These are phyloP conservation scores for Drosophila nannoptera DNA, from an alignment of 1,140 invertebrate genomes.

Conservation along the genomic window DNA sequence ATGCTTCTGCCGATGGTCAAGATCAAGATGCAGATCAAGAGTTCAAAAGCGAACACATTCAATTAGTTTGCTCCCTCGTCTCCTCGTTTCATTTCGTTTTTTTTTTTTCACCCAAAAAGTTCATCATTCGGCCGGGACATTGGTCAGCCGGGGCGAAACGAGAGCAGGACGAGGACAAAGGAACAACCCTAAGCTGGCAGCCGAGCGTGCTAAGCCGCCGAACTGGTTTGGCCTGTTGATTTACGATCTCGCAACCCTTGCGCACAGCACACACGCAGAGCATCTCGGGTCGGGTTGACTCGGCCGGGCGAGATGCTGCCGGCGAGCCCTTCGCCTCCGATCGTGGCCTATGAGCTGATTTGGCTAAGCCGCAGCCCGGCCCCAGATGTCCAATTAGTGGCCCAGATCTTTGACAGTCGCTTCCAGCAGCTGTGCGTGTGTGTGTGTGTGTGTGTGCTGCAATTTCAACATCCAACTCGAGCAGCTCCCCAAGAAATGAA, in stretches of 20 bases:
- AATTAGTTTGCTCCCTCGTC: slow-evolving; percentile 45
- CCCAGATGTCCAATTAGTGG: slow-evolving; percentile 36
- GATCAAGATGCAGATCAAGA: slow-evolving; percentile 48
- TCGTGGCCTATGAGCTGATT: slow-evolving; percentile 18
- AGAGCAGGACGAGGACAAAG: slow-evolving; percentile 1
- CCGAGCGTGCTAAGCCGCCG: slow-evolving; percentile 47
- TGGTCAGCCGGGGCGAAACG: slow-evolving; percentile 44
- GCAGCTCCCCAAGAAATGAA: slow-evolving; percentile 16
- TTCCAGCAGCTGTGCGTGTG: background rate
- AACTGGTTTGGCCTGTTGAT: slow-evolving; percentile 67
- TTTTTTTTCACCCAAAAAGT: slow-evolving; percentile 57
- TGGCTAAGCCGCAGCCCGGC: slow-evolving; percentile 1
- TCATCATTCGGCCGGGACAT: slow-evolving; percentile 54
- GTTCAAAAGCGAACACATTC: slow-evolving; percentile 53
- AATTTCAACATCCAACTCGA: slow-evolving; percentile 3
- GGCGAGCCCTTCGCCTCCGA: slow-evolving; percentile 44
- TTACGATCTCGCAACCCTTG: slow-evolving; percentile 55
- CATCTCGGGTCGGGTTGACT: slow-evolving; percentile 10
- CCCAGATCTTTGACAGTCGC: background rate
- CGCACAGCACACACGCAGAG: slow-evolving; percentile 29
- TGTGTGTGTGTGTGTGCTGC: background rate
- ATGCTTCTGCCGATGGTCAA: slow-evolving; percentile 27
- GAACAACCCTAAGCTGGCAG: slow-evolving; percentile 22
- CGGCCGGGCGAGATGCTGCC: slow-evolving; percentile 42
- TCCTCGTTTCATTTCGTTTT: background rate